Percentiles rank a stretch among this genome's conserved stretches.
phyloP scores from a whole-genome alignment of 2,113 vertebrate species.

The Vulpes ferrilata region DNA sequence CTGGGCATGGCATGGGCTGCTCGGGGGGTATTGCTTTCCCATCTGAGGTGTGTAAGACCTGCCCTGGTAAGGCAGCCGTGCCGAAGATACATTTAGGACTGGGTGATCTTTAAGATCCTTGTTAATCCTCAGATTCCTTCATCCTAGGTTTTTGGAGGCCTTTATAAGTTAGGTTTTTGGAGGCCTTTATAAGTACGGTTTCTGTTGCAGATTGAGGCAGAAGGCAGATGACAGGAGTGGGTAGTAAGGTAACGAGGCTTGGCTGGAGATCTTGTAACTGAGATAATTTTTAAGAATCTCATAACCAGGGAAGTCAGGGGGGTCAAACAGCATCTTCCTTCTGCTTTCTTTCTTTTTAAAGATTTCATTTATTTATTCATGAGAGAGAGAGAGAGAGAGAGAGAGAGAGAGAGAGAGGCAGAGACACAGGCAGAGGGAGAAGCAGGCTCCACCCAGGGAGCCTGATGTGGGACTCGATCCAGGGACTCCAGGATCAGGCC shows the following conservation, averaged over 20 bases:
- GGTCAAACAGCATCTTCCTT: not conserved
- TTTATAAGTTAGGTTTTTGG: not conserved
- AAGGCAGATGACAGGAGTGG: not conserved
- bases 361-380: no score
- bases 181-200: not conserved
- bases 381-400: no score
- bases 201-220: not conserved
- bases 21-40: not conserved
- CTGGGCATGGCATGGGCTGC: not conserved
- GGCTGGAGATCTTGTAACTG: not conserved
- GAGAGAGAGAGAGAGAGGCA: no score
- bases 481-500: no score
- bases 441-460: no score
- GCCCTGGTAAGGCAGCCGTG: not conserved
- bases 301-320: not conserved
- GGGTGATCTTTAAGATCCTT: not conserved
- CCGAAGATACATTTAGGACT: rapidly evolving
- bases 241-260: not conserved
- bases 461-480: no score
- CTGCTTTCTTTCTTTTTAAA: not conserved
- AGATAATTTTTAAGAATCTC: not conserved
- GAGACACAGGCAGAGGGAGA: no score
- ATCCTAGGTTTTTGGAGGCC: not conserved
- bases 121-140: not conserved
- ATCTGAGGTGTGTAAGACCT: rapidly evolving